Conservation (phyloP, 2,888 invertebrate species). For the Rapana venosa region DNA sequence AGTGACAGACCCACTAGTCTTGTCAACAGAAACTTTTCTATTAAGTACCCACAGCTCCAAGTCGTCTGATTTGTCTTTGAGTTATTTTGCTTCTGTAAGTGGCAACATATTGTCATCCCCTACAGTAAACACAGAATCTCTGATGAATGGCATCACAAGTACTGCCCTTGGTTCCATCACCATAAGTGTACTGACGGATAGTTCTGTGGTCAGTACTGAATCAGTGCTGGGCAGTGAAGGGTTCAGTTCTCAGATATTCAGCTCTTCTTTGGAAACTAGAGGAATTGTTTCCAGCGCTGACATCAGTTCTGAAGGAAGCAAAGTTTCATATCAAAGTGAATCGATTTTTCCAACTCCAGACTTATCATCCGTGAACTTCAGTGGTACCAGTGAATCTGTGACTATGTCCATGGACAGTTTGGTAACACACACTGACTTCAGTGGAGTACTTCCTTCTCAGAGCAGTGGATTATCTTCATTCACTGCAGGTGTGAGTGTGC, state of each 20-base stretch:
- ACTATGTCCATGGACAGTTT: background rate
- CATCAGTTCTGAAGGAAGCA: background rate
- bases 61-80: background rate
- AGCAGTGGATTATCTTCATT: background rate
- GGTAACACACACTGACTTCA: background rate
- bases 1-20: background rate
- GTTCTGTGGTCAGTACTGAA: background rate
- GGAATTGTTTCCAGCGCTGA: background rate
- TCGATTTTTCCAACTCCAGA: background rate
- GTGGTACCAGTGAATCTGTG: background rate
- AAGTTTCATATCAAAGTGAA: background rate
- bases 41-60: background rate
- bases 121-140: background rate
- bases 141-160: background rate
- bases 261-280: background rate
- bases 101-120: background rate
- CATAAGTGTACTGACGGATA: background rate
- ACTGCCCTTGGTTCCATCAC: background rate
- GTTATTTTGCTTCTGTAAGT: background rate
- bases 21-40: background rate
- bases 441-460: background rate
- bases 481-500: background rate
- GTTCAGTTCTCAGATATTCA: background rate
- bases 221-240: background rate
- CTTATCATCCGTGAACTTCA: background rate